A percentile compares a stretch with the other conserved stretches of the same genome.
Conservation (phyloP, 2,888 invertebrate species). For the Watsonalla binaria region DNA sequence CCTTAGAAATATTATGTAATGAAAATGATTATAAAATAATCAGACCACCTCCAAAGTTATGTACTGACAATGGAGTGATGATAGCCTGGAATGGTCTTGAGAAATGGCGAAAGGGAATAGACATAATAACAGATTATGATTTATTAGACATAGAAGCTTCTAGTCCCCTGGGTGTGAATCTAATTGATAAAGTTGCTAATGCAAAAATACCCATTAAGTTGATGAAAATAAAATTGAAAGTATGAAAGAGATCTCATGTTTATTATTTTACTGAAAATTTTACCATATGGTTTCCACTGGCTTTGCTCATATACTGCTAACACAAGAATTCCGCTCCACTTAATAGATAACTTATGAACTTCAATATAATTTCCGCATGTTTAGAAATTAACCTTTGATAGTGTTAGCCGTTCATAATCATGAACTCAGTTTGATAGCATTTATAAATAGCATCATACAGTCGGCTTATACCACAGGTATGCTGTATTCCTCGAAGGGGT, state of each 20-base stretch:
- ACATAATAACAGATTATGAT: conserved; percentile 79
- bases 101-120: conserved; percentile 79
- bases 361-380: no score
- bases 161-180: conserved; percentile 82
- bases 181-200: conserved; percentile 76
- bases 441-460: no score
- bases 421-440: no score
- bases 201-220: conserved; percentile 72
- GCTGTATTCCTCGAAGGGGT: no score
- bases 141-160: conserved; percentile 80
- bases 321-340: no score
- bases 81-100: conserved; percentile 99
- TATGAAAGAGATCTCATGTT: background rate
- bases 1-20: conserved; percentile 83
- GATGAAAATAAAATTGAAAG: conserved; percentile 49
- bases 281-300: no score
- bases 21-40: conserved; percentile 82
- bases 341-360: no score
- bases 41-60: conserved; percentile 89
- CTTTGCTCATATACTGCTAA: no score
- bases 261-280: conserved; percentile 8
- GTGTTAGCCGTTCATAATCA: no score
- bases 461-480: no score
- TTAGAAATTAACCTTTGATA: no score
- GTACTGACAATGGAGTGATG: conserved; percentile 99